Base-by-base conservation (phyloP, 2,113 vertebrate genomes). In the Neolamprologus toae region DNA sequence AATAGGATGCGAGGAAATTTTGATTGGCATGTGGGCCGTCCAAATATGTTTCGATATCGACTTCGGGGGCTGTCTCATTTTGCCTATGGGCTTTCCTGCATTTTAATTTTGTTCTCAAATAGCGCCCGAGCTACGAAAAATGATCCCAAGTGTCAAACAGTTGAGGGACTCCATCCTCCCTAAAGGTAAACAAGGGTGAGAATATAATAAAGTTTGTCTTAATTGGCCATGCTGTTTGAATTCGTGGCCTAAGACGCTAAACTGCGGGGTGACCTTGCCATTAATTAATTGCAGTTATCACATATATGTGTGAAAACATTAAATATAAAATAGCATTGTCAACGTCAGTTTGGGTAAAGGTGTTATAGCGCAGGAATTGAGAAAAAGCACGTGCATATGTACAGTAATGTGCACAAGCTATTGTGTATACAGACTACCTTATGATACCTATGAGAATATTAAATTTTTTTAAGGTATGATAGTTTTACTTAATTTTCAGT, bases 21-120 rank as follows among this genome's bases (percentile, higher is more conserved):
- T 93, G 97, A 97, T 92, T 94, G 96, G 76, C 95, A 90, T 0
- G 8, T 51, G 9, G 3, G 8, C 4, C 19, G 83, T 4, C 94
- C 96, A 92, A 94, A 84, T 88, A 90, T 81, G 85, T 88, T 85
- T 81, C 31, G 66, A 21, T 47, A 19, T 83, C 11, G 55, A n/a
- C 47, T 59, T 88, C 11, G 31, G 86, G 92, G 91, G 86, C 88
- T 21, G 89, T 51, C 82, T 90, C 66, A 7, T 82, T 90, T 92
- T 90, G 88, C 94, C 83, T 49, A n/a, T 5, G 66, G 76, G 59
- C 82, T 87, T 81, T 78, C 17, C 57, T 21, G 84, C 61, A 26
- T 88, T 86, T 92, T 92, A 89, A 91, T 92, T 86, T 88, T 90
- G 91, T 51, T 84, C 79, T 86, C 7, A 79, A 89, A 26, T 68